Conservation (phyloP, 1,140 invertebrate genomes). For the Stegodyphus dumicola region DNA sequence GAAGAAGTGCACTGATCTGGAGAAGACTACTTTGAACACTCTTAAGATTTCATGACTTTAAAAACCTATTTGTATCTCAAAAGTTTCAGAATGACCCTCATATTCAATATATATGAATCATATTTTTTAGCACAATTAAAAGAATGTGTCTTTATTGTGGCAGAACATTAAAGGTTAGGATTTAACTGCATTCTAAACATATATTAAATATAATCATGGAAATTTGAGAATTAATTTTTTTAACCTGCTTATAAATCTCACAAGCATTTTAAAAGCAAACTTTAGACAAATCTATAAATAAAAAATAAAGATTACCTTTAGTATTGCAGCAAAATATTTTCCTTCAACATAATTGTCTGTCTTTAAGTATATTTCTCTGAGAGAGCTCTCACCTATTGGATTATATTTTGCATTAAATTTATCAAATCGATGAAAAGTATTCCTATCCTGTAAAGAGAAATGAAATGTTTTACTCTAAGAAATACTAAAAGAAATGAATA, state of each 20-base stretch:
- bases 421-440: conserved; percentile 99
- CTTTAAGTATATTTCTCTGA: conserved; percentile 98
- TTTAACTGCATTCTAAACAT: background rate
- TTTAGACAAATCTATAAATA: background rate
- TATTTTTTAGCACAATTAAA: background rate
- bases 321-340: conserved; percentile 97
- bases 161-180: background rate
- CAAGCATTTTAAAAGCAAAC: background rate
- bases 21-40: no score
- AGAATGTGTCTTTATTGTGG: background rate
- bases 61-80: no score
- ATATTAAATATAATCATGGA: background rate
- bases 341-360: conserved; percentile 97
- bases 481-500: background rate
- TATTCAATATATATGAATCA: background rate
- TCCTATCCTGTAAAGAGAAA: conserved; percentile 79
- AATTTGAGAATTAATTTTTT: background rate
- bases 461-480: background rate
- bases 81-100: no score
- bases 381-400: conserved; percentile 95
- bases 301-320: conserved; percentile 76
- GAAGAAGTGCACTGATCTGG: no score
- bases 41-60: no score
- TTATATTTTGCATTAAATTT: conserved; percentile 99
- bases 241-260: no score